These are phyloP conservation scores for Peromyscus polionotus DNA, from an alignment of 2,113 vertebrate genomes.

Conservation along the genomic window DNA sequence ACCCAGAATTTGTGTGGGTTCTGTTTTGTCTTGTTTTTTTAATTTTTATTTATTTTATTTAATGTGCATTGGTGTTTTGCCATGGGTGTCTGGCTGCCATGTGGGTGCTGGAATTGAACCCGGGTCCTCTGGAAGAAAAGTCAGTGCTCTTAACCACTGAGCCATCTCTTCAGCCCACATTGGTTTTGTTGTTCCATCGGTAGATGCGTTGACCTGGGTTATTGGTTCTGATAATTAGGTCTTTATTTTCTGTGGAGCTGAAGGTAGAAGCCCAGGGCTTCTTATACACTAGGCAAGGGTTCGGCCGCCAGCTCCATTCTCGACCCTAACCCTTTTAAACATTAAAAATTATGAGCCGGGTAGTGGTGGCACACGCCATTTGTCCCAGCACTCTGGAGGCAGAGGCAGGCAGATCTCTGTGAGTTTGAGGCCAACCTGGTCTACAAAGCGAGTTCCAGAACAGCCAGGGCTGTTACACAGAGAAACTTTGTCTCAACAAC, in stretches of 20 bases:
- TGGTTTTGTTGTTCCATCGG: background rate
- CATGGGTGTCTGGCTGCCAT: too few species aligned
- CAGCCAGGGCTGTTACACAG: background rate
- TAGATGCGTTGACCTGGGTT: background rate
- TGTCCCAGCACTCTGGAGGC: background rate
- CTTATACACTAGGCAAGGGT: background rate
- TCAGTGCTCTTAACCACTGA: background rate
- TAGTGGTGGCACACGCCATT: background rate
- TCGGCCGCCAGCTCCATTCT: background rate
- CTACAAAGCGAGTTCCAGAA: background rate
- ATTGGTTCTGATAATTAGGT: background rate
- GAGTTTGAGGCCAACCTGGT: background rate
- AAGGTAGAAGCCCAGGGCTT: background rate
- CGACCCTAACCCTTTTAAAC: background rate
- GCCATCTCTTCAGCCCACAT: background rate
- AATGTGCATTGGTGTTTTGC: too few species aligned
- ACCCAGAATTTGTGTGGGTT: background rate
- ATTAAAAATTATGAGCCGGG: background rate
- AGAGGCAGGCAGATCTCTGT: background rate
- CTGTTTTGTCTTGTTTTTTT: background rate
- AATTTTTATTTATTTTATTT: too few species aligned
- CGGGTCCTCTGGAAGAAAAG: too few species aligned
- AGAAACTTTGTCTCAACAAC: background rate
- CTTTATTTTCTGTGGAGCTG: background rate
- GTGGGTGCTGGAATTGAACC: too few species aligned